Conservation (phyloP, 2,113 vertebrate species). For the Athene cunicularia region DNA sequence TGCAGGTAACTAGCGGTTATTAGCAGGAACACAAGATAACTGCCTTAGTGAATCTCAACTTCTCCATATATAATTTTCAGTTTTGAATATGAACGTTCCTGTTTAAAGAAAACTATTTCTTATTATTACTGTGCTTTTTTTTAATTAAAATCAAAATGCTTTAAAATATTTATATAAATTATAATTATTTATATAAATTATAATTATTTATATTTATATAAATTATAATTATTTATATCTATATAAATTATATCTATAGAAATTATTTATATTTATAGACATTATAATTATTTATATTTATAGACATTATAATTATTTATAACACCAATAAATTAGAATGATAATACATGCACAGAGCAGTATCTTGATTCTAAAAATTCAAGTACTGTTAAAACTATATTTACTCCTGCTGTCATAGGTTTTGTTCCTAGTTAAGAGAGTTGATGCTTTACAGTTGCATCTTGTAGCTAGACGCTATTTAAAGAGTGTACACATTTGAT, state of each 20-base stretch:
- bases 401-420: neutral
- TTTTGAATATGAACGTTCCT: slow-evolving; percentile 23
- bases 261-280: no score
- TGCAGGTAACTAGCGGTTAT: neutral
- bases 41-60: slow-evolving; percentile 44
- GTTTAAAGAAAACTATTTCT: slow-evolving; percentile 30
- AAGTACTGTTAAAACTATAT: slow-evolving; percentile 26
- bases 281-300: no score
- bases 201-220: no score
- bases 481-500: neutral
- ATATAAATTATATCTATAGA: no score
- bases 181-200: no score
- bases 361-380: slow-evolving; percentile 35
- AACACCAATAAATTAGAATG: slow-evolving; percentile 45
- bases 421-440: neutral
- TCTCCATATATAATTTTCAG: neutral
- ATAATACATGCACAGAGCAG: neutral
- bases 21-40: neutral
- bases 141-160: slow-evolving; percentile 14
- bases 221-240: no score
- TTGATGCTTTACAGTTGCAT: neutral
- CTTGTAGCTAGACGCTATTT: neutral
- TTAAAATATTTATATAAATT: no score
- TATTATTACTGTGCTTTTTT: slow-evolving; percentile 55
- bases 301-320: no score